Percentiles rank a stretch among this genome's conserved stretches.
Evolutionary conservation across 1,140 invertebrate genomes (phyloP).

Genomic region (Habropoda laboriosa): DNA sequence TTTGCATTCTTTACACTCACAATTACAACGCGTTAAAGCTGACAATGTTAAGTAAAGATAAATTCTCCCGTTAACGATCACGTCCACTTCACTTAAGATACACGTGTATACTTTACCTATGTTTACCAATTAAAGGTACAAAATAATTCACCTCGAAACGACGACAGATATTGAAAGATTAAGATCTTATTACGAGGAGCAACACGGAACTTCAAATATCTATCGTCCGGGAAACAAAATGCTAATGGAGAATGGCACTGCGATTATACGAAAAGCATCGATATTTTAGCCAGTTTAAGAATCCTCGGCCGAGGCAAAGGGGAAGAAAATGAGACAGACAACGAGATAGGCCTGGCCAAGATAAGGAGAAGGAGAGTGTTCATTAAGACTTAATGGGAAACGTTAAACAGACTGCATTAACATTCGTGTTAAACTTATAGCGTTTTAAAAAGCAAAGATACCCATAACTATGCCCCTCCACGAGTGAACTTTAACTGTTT

Average conservation of each 20-base stretch:
- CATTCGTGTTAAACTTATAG: slow-evolving; percentile 66
- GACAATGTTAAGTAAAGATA: too few species aligned
- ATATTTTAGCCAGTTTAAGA: slow-evolving; percentile 56
- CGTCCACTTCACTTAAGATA: background rate
- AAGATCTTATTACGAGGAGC: background rate
- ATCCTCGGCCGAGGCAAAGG: background rate
- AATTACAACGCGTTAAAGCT: too few species aligned
- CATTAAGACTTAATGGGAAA: slow-evolving; percentile 73
- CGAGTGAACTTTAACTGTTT: slow-evolving; percentile 22
- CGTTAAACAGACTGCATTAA: slow-evolving; percentile 72
- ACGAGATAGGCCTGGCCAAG: slow-evolving; percentile 26
- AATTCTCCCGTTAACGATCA: background rate
- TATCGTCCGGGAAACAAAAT: slow-evolving; percentile 49
- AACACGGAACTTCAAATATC: slow-evolving; percentile 28
- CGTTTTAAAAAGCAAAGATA: slow-evolving; percentile 61
- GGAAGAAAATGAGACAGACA: slow-evolving; percentile 45
- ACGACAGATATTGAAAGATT: background rate
- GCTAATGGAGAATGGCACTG: slow-evolving; percentile 40
- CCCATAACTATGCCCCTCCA: slow-evolving; percentile 10
- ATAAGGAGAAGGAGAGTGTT: slow-evolving; percentile 60
- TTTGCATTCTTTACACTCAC: too few species aligned
- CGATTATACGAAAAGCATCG: slow-evolving; percentile 36
- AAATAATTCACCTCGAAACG: background rate
- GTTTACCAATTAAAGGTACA: background rate
- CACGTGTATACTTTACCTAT: background rate